Percentiles rank a stretch among this genome's conserved stretches.
Evolutionary conservation across 1,140 invertebrate genomes (phyloP).

Genomic region (Rhynchophorus ferrugineus): DNA sequence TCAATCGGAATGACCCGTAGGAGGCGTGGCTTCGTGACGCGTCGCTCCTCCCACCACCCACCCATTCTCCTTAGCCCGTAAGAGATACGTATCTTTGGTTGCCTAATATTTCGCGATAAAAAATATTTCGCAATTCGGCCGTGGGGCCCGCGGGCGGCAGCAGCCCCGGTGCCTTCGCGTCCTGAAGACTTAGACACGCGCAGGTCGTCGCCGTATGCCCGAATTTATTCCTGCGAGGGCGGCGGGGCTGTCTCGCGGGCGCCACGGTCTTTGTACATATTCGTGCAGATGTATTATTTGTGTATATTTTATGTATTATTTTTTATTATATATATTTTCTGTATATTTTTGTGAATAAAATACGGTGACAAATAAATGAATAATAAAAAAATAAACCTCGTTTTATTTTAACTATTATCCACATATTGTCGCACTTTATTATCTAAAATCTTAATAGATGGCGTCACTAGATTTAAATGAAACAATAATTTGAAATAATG

Average conservation of each 20-base stretch:
- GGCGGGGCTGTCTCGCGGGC: constrained; percentile 7
- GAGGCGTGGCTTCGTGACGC: background rate
- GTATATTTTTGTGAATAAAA: constrained; percentile 26
- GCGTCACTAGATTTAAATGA: too few relatives aligned
- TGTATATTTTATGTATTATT: constrained; percentile 14
- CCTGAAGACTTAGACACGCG: constrained; percentile 24
- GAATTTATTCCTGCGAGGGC: constrained; percentile 16
- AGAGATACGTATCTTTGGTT: constrained; percentile 7
- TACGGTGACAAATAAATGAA: constrained; percentile 31
- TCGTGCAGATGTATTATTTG: constrained; percentile 15
- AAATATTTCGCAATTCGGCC: constrained; percentile 15
- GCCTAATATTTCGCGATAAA: constrained; percentile 13
- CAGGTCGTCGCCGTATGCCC: constrained; percentile 26
- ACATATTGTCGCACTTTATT: too few relatives aligned
- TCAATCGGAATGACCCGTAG: constrained; percentile 14
- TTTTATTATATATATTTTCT: constrained; percentile 21
- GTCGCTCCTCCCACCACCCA: constrained; percentile 4
- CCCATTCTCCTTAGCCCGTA: constrained; percentile 1
- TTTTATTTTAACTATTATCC: constrained; percentile 1
- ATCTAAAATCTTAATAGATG: too few relatives aligned
- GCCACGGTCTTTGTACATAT: constrained; percentile 24
- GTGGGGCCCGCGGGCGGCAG: constrained; percentile 1
- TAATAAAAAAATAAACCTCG: constrained; percentile 5
- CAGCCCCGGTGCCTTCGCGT: constrained; percentile 12
- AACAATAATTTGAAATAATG: too few relatives aligned